phyloP scores from a whole-genome alignment of 1,140 invertebrate genomes.

The Littorina saxatilis region DNA sequence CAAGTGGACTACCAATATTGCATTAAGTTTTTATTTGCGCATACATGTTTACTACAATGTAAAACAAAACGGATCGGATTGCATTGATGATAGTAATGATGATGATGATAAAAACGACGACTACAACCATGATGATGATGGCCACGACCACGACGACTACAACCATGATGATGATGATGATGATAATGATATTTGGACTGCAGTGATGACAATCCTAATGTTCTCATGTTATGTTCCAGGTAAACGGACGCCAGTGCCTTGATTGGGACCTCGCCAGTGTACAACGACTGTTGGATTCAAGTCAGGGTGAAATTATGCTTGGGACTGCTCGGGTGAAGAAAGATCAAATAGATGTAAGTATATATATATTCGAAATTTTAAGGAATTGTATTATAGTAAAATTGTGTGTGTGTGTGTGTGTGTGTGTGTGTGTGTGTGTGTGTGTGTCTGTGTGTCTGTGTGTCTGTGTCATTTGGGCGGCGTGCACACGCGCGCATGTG shows the following conservation, averaged over 20 bases:
- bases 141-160: too few species aligned
- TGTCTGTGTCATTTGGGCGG: too few species aligned
- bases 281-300: constrained; percentile 11
- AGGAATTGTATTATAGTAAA: too few species aligned
- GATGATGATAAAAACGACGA: neutral
- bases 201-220: too few species aligned
- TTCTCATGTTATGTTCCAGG: neutral
- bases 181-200: too few species aligned
- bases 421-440: constrained; percentile 5
- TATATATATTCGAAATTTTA: too few species aligned
- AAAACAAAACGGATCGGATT: too few species aligned
- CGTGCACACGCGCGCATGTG: neutral
- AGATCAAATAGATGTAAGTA: neutral
- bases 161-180: too few species aligned
- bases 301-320: constrained; percentile 28
- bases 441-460: too few species aligned
- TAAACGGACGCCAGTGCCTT: constrained; percentile 32
- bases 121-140: too few species aligned
- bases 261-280: neutral
- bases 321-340: constrained; percentile 18
- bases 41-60: too few species aligned
- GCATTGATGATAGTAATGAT: neutral
- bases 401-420: neutral
- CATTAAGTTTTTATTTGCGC: too few species aligned
- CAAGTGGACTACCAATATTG: neutral